These are phyloP conservation scores for Ommatoiulus sabulosus DNA, from an alignment of 2,888 invertebrate species.

Conservation along the genomic window DNA sequence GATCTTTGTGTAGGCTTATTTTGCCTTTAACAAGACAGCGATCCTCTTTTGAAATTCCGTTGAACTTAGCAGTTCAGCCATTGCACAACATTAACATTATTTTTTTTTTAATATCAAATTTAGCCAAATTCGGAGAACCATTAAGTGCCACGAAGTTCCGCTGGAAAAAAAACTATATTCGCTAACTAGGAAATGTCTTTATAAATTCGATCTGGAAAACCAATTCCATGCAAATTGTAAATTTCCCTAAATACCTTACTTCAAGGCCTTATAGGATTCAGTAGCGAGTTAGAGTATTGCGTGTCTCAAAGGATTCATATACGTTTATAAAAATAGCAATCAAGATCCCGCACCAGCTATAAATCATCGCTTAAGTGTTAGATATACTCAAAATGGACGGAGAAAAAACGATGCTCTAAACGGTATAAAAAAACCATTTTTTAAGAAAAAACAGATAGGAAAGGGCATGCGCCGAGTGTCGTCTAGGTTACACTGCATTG, in stretches of 20 bases:
- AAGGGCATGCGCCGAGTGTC: neutral
- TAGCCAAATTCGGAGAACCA: no score
- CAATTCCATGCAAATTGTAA: constrained; percentile 10
- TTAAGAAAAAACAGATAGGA: neutral
- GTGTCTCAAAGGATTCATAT: neutral
- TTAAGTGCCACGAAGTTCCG: no score
- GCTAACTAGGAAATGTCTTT: neutral
- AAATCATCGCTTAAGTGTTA: constrained; percentile 41
- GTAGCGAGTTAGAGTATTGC: neutral
- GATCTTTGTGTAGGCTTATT: no score
- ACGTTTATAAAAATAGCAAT: constrained; percentile 44
- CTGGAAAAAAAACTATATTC: neutral
- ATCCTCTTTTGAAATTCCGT: no score
- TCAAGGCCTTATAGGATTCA: neutral
- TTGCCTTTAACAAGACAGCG: no score
- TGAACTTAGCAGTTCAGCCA: no score
- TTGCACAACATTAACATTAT: no score
- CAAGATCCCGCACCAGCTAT: constrained; percentile 38
- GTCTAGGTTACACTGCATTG: neutral
- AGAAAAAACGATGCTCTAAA: constrained; percentile 30
- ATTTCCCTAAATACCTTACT: constrained; percentile 12
- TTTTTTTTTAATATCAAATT: no score
- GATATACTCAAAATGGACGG: constrained; percentile 26
- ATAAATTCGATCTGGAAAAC: neutral
- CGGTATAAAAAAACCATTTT: constrained; percentile 1